phyloP scores from a whole-genome alignment of 2,113 vertebrate species.

The Seriola quinqueradiata region DNA sequence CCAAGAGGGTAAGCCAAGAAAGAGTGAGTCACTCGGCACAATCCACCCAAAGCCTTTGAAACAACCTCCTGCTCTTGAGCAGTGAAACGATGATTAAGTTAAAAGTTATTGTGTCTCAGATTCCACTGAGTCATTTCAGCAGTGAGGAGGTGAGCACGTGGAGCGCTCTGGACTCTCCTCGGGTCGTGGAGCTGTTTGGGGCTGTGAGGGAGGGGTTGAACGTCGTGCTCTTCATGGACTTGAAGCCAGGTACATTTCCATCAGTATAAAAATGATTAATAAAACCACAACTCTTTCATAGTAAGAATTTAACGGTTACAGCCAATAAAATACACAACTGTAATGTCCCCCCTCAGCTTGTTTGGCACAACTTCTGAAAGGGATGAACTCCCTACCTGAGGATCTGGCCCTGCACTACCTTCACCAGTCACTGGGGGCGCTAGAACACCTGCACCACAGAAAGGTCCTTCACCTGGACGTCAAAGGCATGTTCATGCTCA shows the following conservation, averaged over 20 bases:
- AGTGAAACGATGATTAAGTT: background rate
- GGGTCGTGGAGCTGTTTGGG: constrained; percentile 92
- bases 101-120: constrained; percentile 73
- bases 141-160: constrained; percentile 91
- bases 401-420: constrained; percentile 93
- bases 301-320: background rate
- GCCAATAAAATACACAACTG: background rate
- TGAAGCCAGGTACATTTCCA: constrained; percentile 89
- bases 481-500: constrained; percentile 86
- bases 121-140: constrained; percentile 89
- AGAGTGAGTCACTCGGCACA: background rate
- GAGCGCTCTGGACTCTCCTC: constrained; percentile 86
- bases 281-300: background rate
- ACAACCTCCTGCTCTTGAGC: background rate
- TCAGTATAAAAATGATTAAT: background rate
- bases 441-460: constrained; percentile 92
- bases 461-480: constrained; percentile 93
- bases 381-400: constrained; percentile 88
- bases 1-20: constrained; percentile 89
- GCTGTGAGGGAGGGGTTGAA: constrained; percentile 92
- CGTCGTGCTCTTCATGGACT: constrained; percentile 94
- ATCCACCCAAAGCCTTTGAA: constrained; percentile 1
- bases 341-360: constrained; percentile 81
- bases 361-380: constrained; percentile 90
- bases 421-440: constrained; percentile 89